phyloP scores from a whole-genome alignment of 2,888 invertebrate genomes.

The Parasteatoda lunata region DNA sequence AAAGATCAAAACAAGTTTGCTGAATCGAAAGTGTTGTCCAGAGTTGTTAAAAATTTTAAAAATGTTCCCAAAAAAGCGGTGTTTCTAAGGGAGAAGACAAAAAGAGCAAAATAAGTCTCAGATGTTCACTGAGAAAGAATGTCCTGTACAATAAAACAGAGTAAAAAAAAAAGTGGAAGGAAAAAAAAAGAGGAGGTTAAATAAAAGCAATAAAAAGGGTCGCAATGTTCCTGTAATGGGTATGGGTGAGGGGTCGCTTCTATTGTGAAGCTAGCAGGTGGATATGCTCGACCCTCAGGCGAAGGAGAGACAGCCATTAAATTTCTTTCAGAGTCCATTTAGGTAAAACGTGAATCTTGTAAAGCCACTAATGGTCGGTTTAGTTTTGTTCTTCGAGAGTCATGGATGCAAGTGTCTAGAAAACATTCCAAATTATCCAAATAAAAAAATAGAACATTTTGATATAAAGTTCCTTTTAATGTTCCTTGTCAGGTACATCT shows the following conservation, averaged over 20 bases:
- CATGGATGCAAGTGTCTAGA: slow-evolving; percentile 49
- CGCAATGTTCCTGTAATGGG: slow-evolving; percentile 14
- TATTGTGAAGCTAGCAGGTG: slow-evolving; percentile 58
- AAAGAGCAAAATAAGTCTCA: neutral
- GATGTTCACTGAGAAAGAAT: neutral
- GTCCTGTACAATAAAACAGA: slow-evolving; percentile 18
- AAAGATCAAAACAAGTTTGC: neutral
- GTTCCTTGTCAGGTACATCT: slow-evolving; percentile 10
- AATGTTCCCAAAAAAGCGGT: neutral
- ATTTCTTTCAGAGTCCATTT: slow-evolving; percentile 62
- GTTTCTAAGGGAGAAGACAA: neutral
- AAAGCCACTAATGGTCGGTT: slow-evolving; percentile 61
- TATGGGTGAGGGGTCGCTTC: slow-evolving; percentile 22
- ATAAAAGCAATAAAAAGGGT: neutral
- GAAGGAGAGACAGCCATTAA: slow-evolving; percentile 48
- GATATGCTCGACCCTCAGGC: slow-evolving; percentile 16
- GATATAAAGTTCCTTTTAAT: slow-evolving; percentile 30
- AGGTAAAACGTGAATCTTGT: slow-evolving; percentile 64
- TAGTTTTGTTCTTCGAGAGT: slow-evolving; percentile 49
- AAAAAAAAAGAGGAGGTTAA: neutral
- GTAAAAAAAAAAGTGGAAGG: neutral
- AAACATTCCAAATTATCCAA: slow-evolving; percentile 52
- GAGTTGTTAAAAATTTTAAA: neutral
- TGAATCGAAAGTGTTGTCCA: neutral
- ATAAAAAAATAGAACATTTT: slow-evolving; percentile 10